A percentile compares a stretch with the other conserved stretches of the same genome.
Evolutionary conservation across 2,888 invertebrate species (phyloP).

Genomic region (Atrina japonica): DNA sequence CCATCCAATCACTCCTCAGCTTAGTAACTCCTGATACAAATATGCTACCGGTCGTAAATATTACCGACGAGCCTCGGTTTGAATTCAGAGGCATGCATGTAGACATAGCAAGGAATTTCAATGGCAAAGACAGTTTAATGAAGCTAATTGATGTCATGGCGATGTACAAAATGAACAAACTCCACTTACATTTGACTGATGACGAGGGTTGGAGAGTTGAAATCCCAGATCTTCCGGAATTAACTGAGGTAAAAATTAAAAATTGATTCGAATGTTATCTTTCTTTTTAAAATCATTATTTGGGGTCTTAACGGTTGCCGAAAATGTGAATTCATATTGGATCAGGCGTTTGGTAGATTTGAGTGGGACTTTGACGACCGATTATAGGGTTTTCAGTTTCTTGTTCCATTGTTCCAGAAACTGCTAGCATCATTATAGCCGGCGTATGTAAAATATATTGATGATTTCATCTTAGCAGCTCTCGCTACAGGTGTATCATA

Average conservation of each 20-base stretch:
- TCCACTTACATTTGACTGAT: constrained; percentile 78
- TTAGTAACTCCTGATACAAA: constrained; percentile 36
- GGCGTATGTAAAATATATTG: no score
- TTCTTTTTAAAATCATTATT: no score
- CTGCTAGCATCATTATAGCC: no score
- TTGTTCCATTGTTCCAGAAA: no score
- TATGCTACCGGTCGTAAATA: constrained; percentile 43
- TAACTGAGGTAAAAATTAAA: constrained; percentile 69
- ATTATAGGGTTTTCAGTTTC: no score
- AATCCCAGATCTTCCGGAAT: constrained; percentile 75
- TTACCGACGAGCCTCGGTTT: constrained; percentile 64
- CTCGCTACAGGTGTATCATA: no score
- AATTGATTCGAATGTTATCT: no score
- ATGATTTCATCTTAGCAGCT: no score
- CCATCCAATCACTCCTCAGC: constrained; percentile 54
- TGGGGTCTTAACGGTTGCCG: no score
- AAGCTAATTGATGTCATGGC: constrained; percentile 75
- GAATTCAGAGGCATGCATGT: constrained; percentile 66
- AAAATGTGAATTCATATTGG: no score
- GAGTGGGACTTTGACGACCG: no score
- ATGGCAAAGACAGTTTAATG: constrained; percentile 60
- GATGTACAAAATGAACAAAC: constrained; percentile 77
- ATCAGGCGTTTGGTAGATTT: no score
- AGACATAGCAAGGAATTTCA: constrained; percentile 73
- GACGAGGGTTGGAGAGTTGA: constrained; percentile 79